A percentile compares a stretch with the other conserved stretches of the same genome.
These are phyloP conservation scores for Clinocottus analis DNA, from an alignment of 2,113 vertebrate genomes.

Conservation along the genomic window DNA sequence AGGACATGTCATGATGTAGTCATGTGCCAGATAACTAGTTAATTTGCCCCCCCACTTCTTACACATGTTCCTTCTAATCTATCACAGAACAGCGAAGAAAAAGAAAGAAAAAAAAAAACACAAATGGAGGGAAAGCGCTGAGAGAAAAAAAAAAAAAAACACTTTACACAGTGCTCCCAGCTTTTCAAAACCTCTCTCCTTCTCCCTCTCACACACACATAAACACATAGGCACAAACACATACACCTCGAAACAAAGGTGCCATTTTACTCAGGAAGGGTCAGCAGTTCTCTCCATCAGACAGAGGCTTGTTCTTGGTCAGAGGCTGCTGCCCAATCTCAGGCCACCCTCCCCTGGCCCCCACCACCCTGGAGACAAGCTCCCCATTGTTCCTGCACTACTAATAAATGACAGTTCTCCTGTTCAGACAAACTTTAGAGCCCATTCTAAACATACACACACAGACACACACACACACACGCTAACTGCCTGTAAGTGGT, in stretches of 20 bases:
- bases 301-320: constrained; percentile 86
- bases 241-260: constrained; percentile 87
- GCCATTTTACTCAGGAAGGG: constrained; percentile 87
- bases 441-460: constrained; percentile 69
- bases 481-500: constrained; percentile 35
- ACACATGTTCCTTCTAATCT: neutral
- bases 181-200: constrained; percentile 61
- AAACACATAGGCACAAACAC: constrained; percentile 78
- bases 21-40: neutral
- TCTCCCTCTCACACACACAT: constrained; percentile 60
- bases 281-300: constrained; percentile 87
- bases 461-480: constrained; percentile 47
- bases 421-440: constrained; percentile 81
- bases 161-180: constrained; percentile 41
- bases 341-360: constrained; percentile 76
- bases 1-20: neutral
- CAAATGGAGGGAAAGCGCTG: constrained; percentile 32
- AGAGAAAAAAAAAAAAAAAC: constrained; percentile 12
- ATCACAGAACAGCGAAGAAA: neutral
- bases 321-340: constrained; percentile 84
- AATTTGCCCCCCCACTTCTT: neutral
- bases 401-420: constrained; percentile 86
- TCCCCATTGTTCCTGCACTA: constrained; percentile 83
- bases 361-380: constrained; percentile 84
- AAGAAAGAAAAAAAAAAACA: constrained; percentile 5